phyloP scores from a whole-genome alignment of 2,797 vertebrate genomes.

The Alauda arvensis region DNA sequence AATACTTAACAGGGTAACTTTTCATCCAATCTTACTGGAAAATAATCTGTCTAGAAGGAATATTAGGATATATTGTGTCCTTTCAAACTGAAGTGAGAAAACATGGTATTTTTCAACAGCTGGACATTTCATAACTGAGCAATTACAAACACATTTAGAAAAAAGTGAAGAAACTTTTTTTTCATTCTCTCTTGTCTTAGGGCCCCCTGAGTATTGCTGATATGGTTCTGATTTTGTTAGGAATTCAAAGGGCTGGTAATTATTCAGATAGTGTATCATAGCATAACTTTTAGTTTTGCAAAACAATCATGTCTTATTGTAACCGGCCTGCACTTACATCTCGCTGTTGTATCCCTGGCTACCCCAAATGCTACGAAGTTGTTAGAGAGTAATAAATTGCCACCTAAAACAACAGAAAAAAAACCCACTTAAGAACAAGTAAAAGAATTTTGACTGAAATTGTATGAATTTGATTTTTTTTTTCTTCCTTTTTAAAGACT shows the following conservation, averaged over 20 bases:
- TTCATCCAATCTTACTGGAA: neutral
- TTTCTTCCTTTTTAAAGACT: neutral
- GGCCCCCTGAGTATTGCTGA: neutral
- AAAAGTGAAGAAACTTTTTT: neutral
- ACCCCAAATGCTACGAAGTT: neutral
- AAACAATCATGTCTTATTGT: neutral
- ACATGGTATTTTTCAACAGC: neutral
- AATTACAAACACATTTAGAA: neutral
- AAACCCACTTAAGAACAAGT: neutral
- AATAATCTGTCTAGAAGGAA: neutral
- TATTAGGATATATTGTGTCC: neutral
- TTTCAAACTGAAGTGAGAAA: constrained; percentile 1
- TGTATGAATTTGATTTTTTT: neutral
- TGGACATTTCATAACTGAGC: neutral
- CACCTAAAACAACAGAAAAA: neutral
- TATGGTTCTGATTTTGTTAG: neutral
- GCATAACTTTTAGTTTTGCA: neutral
- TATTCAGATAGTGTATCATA: neutral
- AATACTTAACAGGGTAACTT: neutral
- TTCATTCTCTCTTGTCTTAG: neutral
- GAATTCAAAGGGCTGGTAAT: neutral
- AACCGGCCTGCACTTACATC: neutral
- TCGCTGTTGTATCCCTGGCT: neutral
- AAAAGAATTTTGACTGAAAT: neutral
- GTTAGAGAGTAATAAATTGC: neutral